Percentiles rank a stretch among this genome's conserved stretches.
phyloP scores from a whole-genome alignment of 2,797 vertebrate genomes.

The Macropus fuliginosus region DNA sequence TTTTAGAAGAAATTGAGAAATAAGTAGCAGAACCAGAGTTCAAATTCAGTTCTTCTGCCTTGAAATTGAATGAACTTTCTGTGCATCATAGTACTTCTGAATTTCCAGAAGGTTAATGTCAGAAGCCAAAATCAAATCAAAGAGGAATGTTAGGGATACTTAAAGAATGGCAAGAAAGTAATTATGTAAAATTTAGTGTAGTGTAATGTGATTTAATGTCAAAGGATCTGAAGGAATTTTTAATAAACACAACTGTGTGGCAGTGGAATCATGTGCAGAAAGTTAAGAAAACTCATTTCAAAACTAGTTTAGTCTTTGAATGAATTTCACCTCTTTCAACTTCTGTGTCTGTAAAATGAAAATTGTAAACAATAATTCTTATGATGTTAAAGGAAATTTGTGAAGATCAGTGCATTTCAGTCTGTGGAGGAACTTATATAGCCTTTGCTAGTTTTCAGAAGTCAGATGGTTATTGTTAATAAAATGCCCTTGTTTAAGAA shows the following conservation, averaged over 20 bases:
- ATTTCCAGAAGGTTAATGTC: not conserved
- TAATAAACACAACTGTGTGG: constrained; percentile 27
- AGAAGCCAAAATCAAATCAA: constrained; percentile 37
- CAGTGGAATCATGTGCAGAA: not conserved
- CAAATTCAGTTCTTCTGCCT: constrained; percentile 27
- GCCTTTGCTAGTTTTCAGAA: not conserved
- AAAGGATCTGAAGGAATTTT: constrained; percentile 50
- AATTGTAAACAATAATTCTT: not conserved
- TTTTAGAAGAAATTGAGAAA: constrained; percentile 51
- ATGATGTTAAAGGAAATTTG: not conserved
- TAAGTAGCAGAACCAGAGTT: constrained; percentile 16
- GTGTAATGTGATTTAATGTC: constrained; percentile 49
- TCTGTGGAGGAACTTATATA: constrained; percentile 4
- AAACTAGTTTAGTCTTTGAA: constrained; percentile 24
- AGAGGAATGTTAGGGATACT: constrained; percentile 32
- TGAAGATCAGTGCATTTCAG: not conserved
- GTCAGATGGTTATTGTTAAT: constrained; percentile 30
- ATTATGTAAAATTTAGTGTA: constrained; percentile 43
- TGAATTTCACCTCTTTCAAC: constrained; percentile 27
- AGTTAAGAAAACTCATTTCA: constrained; percentile 25
- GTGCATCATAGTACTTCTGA: constrained; percentile 4
- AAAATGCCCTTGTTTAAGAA: not conserved
- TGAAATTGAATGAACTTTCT: constrained; percentile 12
- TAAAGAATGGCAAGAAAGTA: constrained; percentile 3
- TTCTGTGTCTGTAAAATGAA: constrained; percentile 45